These are phyloP conservation scores for crab-eating macaque (Macaca fascicularis) DNA, from an alignment of 2,113 vertebrate species.

Conservation along the genomic window T2T-MFA8v1.1 NC_088375.1:231759501-231760000, in stretches of 20 bases:
- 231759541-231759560: background rate
- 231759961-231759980: conserved; percentile 63
- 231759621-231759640: background rate
- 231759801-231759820: background rate
- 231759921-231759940: conserved; percentile 56
- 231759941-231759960: conserved; percentile 32
- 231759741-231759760: accelerated
- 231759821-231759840: no score
- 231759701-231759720: background rate
- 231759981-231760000: conserved; percentile 70
- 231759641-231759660: background rate
- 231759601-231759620: background rate
- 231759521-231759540: background rate
- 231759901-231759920: conserved; percentile 38
- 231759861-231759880: background rate
- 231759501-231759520: conserved; percentile 74
- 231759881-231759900: background rate
- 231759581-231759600: background rate
- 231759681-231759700: accelerated
- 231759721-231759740: background rate
- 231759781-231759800: accelerated
- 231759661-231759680: background rate
- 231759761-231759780: background rate
- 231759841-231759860: background rate
- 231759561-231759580: conserved; percentile 35